Evolutionary conservation across 1,140 invertebrate species (phyloP).

Genomic region (Glossosoma conforme): DNA sequence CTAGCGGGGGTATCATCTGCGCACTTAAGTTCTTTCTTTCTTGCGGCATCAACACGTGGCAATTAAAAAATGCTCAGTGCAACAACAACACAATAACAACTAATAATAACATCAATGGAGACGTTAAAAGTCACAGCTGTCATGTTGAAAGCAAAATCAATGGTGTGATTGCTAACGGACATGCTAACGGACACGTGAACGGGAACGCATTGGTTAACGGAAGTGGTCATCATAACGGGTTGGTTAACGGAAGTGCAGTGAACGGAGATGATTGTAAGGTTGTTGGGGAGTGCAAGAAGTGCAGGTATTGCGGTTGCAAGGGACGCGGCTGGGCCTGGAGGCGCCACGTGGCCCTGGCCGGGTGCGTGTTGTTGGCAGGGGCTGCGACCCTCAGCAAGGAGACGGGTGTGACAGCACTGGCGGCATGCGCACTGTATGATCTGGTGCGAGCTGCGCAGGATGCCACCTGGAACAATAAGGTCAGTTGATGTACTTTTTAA

Average conservation of each 20-base stretch:
- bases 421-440: slow-evolving; percentile 79
- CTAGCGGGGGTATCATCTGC: slow-evolving; percentile 23
- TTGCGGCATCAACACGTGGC: slow-evolving; percentile 27
- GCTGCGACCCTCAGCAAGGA: slow-evolving; percentile 84
- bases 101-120: slow-evolving; percentile 21
- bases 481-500: too few relatives aligned
- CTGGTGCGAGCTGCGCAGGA: slow-evolving; percentile 48
- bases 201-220: slow-evolving; percentile 6
- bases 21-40: slow-evolving; percentile 27
- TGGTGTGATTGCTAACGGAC: slow-evolving; percentile 4
- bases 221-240: slow-evolving; percentile 9
- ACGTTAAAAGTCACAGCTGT: slow-evolving; percentile 16
- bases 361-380: slow-evolving; percentile 56
- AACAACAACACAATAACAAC: slow-evolving; percentile 11
- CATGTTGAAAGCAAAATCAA: slow-evolving; percentile 11
- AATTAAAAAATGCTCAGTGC: slow-evolving; percentile 18
- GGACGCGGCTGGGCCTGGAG: slow-evolving; percentile 43
- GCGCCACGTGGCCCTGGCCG: slow-evolving; percentile 52
- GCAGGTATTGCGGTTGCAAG: slow-evolving; percentile 43
- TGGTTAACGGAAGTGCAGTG: slow-evolving; percentile 24
- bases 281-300: slow-evolving; percentile 38
- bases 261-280: slow-evolving; percentile 30
- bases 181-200: slow-evolving; percentile 20
- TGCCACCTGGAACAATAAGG: slow-evolving; percentile 46
- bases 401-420: slow-evolving; percentile 85